Percentiles rank a stretch among this genome's conserved stretches.
These are phyloP conservation scores for Onychorhynchus coronatus DNA, from an alignment of 2,113 vertebrate genomes.

Conservation along the genomic window DNA sequence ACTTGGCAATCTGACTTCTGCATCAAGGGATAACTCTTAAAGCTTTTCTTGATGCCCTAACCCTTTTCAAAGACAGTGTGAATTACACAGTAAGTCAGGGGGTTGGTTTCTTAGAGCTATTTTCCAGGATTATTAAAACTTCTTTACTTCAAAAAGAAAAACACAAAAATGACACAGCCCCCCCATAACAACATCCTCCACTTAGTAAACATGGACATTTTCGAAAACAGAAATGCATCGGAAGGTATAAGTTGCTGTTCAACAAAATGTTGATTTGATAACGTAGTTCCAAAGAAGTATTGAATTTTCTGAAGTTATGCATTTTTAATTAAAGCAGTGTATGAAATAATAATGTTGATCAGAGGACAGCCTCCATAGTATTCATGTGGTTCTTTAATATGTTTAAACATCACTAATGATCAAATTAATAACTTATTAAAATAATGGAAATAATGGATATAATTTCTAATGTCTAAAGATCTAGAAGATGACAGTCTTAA, in stretches of 20 bases:
- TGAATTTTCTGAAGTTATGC: neutral
- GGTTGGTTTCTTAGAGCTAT: neutral
- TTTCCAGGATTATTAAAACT: neutral
- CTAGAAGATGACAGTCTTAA: neutral
- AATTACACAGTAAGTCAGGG: neutral
- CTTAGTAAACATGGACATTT: neutral
- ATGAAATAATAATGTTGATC: neutral
- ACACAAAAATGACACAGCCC: fast-evolving
- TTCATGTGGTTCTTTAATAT: neutral
- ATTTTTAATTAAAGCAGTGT: neutral
- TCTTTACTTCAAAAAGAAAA: neutral
- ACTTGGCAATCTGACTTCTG: neutral
- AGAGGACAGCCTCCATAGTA: neutral
- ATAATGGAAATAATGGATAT: neutral
- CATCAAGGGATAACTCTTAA: neutral
- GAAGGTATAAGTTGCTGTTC: neutral
- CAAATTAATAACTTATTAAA: neutral
- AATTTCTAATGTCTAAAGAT: neutral
- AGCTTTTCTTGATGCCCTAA: neutral
- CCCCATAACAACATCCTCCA: fast-evolving
- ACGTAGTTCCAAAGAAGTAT: neutral
- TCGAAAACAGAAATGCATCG: neutral
- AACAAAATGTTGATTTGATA: neutral
- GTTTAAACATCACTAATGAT: neutral
- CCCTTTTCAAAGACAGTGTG: neutral